phyloP scores from a whole-genome alignment of 2,797 vertebrate species.

The Cheracebus regulus region DNA sequence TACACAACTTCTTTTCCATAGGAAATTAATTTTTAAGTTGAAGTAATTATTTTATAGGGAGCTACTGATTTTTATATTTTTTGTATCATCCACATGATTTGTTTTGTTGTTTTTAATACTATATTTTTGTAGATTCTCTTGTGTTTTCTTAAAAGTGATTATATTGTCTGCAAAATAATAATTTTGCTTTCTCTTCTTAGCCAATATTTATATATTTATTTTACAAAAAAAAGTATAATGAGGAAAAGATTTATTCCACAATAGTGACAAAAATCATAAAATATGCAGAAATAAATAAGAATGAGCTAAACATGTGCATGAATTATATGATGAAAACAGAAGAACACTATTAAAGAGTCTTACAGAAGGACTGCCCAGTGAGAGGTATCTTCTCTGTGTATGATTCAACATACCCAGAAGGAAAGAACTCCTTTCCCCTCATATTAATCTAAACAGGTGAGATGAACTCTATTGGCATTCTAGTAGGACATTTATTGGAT shows the following conservation, averaged over 20 bases:
- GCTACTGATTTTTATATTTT: not conserved
- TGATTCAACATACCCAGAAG: not conserved
- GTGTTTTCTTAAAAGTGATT: not conserved
- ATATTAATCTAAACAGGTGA: accelerated
- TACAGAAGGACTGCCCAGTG: accelerated
- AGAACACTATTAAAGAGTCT: no score
- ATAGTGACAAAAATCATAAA: not conserved
- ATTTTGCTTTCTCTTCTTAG: not conserved
- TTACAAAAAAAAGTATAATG: not conserved
- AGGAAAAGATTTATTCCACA: not conserved
- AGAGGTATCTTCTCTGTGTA: not conserved
- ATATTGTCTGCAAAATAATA: not conserved
- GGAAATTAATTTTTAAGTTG: not conserved
- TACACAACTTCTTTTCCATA: not conserved
- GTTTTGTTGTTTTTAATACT: not conserved
- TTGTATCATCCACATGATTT: not conserved
- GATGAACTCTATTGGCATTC: not conserved
- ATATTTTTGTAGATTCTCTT: not conserved
- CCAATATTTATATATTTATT: not conserved
- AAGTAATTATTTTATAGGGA: not conserved
- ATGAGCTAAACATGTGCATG: not conserved
- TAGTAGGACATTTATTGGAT: not conserved
- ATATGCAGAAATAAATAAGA: not conserved
- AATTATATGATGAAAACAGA: not conserved
- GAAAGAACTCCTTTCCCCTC: not conserved